A percentile compares a stretch with the other conserved stretches of the same genome.
Conservation (phyloP, 2,113 vertebrate genomes). For the Otolemur garnettii region DNA sequence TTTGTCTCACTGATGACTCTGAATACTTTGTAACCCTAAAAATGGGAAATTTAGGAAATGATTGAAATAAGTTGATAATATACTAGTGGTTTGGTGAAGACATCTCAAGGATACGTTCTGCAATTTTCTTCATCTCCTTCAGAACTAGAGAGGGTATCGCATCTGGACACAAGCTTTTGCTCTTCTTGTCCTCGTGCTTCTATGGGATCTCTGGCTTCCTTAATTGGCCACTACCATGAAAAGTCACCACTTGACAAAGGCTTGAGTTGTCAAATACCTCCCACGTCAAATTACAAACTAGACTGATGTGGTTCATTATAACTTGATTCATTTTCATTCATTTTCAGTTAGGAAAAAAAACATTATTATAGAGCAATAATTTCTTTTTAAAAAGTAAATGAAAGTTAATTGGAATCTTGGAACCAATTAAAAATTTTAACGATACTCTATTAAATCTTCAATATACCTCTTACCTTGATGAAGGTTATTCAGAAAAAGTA, state of each 20-base stretch:
- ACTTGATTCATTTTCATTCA: conserved; percentile 31
- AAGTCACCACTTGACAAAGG: neutral
- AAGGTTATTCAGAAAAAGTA: conserved; percentile 37
- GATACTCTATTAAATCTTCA: conserved; percentile 49
- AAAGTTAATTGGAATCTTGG: conserved; percentile 43
- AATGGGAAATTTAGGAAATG: neutral
- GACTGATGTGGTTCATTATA: neutral
- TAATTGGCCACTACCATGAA: neutral
- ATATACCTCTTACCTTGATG: conserved; percentile 38
- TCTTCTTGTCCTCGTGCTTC: neutral
- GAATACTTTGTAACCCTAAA: neutral
- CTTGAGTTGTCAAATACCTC: neutral
- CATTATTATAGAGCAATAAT: conserved; percentile 37
- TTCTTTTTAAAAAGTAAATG: conserved; percentile 53
- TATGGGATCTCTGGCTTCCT: neutral
- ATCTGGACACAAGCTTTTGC: neutral
- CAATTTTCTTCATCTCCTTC: neutral
- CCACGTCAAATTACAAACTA: neutral
- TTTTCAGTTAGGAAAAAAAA: conserved; percentile 38
- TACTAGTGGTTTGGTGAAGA: neutral
- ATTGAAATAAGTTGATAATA: neutral
- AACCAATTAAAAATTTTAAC: conserved; percentile 43
- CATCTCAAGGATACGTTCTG: neutral
- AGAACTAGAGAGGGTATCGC: neutral
- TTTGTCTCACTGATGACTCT: neutral